These are phyloP conservation scores for Leuctra nigra DNA, from an alignment of 2,888 invertebrate species.

Conservation along the genomic window DNA sequence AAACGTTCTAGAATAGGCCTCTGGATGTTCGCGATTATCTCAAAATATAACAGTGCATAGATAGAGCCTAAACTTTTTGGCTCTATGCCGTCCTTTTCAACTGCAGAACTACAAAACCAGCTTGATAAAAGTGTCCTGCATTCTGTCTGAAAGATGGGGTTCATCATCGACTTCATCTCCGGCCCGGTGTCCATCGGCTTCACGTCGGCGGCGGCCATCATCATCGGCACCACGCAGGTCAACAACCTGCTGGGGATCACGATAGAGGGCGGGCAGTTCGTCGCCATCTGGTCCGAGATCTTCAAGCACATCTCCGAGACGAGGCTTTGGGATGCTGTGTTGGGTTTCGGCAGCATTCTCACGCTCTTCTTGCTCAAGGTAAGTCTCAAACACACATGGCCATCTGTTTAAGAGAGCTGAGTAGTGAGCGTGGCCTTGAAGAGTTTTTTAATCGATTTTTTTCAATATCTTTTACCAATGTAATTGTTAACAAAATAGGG, in stretches of 20 bases:
- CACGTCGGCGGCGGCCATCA: conserved; percentile 76
- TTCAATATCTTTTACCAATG: too few relatives aligned
- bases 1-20: too few relatives aligned
- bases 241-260: conserved; percentile 66
- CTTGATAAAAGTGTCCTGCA: not conserved
- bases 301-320: conserved; percentile 65
- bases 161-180: conserved; percentile 76
- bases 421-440: too few relatives aligned
- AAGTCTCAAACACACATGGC: too few relatives aligned
- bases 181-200: conserved; percentile 74
- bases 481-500: too few relatives aligned
- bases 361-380: conserved; percentile 64
- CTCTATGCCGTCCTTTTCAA: too few relatives aligned
- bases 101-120: not conserved
- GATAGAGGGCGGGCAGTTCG: conserved; percentile 62
- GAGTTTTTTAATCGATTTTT: too few relatives aligned
- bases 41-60: too few relatives aligned
- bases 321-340: conserved; percentile 59
- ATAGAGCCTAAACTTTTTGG: too few relatives aligned
- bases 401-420: too few relatives aligned
- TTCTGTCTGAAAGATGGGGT: conserved; percentile 39
- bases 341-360: conserved; percentile 62
- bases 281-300: conserved; percentile 63
- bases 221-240: conserved; percentile 73
- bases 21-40: too few relatives aligned